Percentiles rank a stretch among this genome's conserved stretches.
Conservation (phyloP, 1,140 invertebrate genomes). For the Myzus persicae region DNA sequence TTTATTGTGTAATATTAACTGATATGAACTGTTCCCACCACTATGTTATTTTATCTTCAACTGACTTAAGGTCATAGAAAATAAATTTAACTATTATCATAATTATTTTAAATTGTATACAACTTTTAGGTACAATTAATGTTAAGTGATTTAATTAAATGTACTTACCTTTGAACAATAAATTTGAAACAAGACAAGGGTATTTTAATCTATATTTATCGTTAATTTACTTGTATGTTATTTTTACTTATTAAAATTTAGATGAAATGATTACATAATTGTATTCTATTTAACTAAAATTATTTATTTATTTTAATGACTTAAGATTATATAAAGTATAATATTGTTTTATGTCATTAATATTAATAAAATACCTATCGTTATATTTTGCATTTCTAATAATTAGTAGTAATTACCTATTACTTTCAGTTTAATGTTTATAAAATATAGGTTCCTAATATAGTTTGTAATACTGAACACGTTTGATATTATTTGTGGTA, state of each 20-base stretch:
- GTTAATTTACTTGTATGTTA: conserved; percentile 11
- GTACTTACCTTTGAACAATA: neutral
- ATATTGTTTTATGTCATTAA: conserved; percentile 26
- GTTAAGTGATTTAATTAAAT: neutral
- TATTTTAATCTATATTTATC: neutral
- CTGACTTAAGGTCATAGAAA: neutral
- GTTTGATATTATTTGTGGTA: conserved; percentile 33
- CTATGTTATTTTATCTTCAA: neutral
- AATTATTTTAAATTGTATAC: neutral
- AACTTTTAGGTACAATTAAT: neutral
- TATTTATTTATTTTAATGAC: neutral
- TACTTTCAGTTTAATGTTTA: neutral
- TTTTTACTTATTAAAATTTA: neutral
- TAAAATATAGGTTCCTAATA: neutral
- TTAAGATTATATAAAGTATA: conserved; percentile 33
- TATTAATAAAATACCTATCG: neutral
- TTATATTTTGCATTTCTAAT: conserved; percentile 3
- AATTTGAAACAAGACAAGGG: neutral
- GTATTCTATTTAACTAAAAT: conserved; percentile 31
- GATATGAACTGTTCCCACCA: neutral
- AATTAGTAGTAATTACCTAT: neutral
- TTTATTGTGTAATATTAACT: neutral
- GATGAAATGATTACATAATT: conserved; percentile 14
- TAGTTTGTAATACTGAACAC: conserved; percentile 26
- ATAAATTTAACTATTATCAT: neutral